phyloP scores from a whole-genome alignment of 2,797 vertebrate genomes.

The Sebastes jordani region DNA sequence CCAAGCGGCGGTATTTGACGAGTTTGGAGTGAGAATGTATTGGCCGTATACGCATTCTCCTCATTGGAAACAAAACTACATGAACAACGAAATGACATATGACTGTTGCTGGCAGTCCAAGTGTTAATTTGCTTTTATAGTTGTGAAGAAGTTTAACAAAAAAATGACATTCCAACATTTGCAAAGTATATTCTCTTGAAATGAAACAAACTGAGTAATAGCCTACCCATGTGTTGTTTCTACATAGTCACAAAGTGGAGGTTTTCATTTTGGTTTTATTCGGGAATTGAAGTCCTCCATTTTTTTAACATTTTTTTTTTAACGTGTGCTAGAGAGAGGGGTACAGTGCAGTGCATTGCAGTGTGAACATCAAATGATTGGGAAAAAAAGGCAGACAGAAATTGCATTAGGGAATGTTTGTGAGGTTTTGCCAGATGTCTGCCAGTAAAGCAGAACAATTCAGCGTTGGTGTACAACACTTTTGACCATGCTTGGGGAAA shows the following conservation, averaged over 20 bases:
- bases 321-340: neutral
- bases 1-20: too few species aligned
- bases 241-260: conserved; percentile 2
- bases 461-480: conserved; percentile 46
- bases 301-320: neutral
- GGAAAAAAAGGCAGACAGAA: conserved; percentile 55
- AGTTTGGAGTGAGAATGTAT: too few species aligned
- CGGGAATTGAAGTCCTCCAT: conserved; percentile 6
- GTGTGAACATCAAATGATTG: conserved; percentile 62
- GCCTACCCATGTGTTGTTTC: neutral
- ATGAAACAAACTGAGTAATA: neutral
- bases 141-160: neutral
- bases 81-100: too few species aligned
- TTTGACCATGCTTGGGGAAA: conserved; percentile 49
- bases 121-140: neutral
- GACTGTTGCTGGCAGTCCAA: neutral
- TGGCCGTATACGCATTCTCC: too few species aligned
- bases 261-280: conserved; percentile 30
- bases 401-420: conserved; percentile 68
- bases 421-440: conserved; percentile 74
- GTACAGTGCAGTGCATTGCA: conserved; percentile 19
- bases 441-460: conserved; percentile 68
- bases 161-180: neutral
- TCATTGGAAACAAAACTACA: too few species aligned
- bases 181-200: neutral